These are phyloP conservation scores for Pardalotus punctatus DNA, from an alignment of 2,113 vertebrate species.

Conservation along the genomic window DNA sequence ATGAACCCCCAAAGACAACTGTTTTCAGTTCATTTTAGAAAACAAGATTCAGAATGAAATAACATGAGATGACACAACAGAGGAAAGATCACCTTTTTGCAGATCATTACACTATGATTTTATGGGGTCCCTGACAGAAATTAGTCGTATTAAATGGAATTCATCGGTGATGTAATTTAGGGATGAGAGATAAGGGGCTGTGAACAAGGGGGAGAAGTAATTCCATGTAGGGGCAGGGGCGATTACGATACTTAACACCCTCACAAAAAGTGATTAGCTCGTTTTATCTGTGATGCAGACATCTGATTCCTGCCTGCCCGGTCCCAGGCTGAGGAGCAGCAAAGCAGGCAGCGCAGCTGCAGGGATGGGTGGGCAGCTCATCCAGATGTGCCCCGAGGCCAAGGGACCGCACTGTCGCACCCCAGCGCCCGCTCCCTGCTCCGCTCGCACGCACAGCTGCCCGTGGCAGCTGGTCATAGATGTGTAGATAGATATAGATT, in stretches of 20 bases:
- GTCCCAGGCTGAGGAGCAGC: neutral
- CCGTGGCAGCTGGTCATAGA: neutral
- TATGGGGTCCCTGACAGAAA: neutral
- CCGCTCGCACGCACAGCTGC: accelerated
- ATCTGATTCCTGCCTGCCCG: neutral
- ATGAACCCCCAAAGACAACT: neutral
- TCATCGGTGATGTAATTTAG: neutral
- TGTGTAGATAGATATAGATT: accelerated
- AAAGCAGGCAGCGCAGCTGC: neutral
- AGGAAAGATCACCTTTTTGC: neutral
- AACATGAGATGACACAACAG: neutral
- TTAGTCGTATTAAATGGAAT: neutral
- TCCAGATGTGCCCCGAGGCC: neutral
- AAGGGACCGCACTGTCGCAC: neutral
- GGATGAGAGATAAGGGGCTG: neutral
- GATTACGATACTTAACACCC: neutral
- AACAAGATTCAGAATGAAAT: neutral
- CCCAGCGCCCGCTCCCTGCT: neutral
- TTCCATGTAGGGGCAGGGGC: neutral
- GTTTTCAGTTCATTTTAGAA: neutral
- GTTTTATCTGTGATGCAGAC: neutral
- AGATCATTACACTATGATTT: neutral
- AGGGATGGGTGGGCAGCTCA: neutral
- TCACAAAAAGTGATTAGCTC: neutral
- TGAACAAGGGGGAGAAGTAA: neutral